These are phyloP conservation scores for Rhinophrynus dorsalis DNA, from an alignment of 2,797 vertebrate genomes.

Conservation along the genomic window DNA sequence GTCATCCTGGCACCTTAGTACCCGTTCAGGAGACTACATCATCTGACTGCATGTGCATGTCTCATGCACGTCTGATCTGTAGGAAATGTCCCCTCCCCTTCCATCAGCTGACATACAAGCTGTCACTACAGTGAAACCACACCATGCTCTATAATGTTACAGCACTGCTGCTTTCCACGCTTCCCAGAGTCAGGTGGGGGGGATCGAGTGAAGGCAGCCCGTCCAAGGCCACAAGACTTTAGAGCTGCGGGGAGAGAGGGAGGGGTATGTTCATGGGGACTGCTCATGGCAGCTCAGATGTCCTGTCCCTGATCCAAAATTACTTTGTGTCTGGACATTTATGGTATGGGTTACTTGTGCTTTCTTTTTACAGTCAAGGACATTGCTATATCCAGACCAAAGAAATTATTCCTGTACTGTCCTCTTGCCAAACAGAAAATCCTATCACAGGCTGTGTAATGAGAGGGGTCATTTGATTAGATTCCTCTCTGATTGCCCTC, in stretches of 20 bases:
- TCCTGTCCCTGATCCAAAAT: conserved; percentile 57
- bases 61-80: conserved; percentile 19
- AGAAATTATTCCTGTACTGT: conserved; percentile 51
- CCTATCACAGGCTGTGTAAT: conserved; percentile 35
- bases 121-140: conserved; percentile 42
- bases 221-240: conserved; percentile 47
- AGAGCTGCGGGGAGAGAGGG: conserved; percentile 38
- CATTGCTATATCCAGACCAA: conserved; percentile 54
- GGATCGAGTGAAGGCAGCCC: conserved; percentile 29
- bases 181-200: conserved; percentile 45
- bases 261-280: conserved; percentile 34
- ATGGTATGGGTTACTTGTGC: conserved; percentile 57
- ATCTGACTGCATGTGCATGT: conserved; percentile 44
- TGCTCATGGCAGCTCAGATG: conserved; percentile 51
- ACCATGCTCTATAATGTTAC: conserved; percentile 34
- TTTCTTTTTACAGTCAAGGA: conserved; percentile 59
- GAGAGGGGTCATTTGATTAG: conserved; percentile 50
- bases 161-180: conserved; percentile 27
- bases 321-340: conserved; percentile 59
- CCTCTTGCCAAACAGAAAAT: conserved; percentile 52
- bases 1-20: conserved; percentile 23
- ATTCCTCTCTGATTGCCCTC: conserved; percentile 46
- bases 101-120: conserved; percentile 36
- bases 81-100: conserved; percentile 19
- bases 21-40: conserved; percentile 31